These are phyloP conservation scores for Phyllotis vaccarum DNA, from an alignment of 2,797 vertebrate genomes.

Conservation along the genomic window DNA sequence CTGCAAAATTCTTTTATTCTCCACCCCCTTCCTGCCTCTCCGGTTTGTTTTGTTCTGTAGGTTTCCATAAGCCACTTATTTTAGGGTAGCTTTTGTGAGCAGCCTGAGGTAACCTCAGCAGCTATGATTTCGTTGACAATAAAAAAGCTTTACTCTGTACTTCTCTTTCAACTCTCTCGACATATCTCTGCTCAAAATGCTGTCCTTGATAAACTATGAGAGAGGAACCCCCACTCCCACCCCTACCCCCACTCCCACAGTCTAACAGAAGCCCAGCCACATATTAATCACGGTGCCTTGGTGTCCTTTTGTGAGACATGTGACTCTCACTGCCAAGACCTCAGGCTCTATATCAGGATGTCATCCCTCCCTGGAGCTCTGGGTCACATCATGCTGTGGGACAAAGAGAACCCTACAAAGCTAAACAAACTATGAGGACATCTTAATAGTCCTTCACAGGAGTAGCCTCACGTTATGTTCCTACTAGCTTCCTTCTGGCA, in stretches of 20 bases:
- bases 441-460: conserved; percentile 33
- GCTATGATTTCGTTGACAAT: conserved; percentile 12
- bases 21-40: neutral
- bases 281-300: neutral
- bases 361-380: neutral
- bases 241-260: neutral
- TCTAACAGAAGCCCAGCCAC: neutral
- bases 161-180: conserved; percentile 15
- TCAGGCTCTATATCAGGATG: rapidly evolving
- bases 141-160: neutral
- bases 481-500: neutral
- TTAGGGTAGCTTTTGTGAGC: conserved; percentile 22
- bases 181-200: conserved; percentile 10
- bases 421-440: neutral
- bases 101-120: neutral
- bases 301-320: neutral
- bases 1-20: neutral
- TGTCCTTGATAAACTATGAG: neutral
- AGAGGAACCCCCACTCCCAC: neutral
- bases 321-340: neutral
- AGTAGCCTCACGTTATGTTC: neutral
- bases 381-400: neutral
- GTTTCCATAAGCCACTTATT: conserved; percentile 7
- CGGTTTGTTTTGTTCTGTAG: neutral
- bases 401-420: neutral